A percentile compares a stretch with the other conserved stretches of the same genome.
phyloP scores from a whole-genome alignment of 37 sponge, comb jelly and placozoan genomes.

The Bolinopsis microptera region DNA sequence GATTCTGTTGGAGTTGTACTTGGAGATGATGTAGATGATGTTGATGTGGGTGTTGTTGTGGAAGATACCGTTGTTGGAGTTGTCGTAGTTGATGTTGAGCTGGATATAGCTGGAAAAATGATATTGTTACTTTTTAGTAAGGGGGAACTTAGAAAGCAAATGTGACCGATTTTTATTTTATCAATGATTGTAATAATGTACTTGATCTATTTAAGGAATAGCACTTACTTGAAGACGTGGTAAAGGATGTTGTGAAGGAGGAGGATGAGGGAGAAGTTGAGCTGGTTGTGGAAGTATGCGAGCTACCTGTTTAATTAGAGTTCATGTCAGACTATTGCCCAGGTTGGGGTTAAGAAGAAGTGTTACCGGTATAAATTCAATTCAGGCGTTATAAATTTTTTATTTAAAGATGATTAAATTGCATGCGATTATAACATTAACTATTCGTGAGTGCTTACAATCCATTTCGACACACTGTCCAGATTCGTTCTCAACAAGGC shows the following conservation, averaged over 20 bases:
- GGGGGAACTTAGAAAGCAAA: too few species aligned
- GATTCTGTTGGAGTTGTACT: neutral
- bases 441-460: slow-evolving; percentile 1
- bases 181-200: too few species aligned
- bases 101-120: slow-evolving; percentile 21
- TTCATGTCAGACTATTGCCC: neutral
- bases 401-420: too few species aligned
- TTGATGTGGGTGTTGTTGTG: neutral
- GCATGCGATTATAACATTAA: too few species aligned
- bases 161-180: too few species aligned
- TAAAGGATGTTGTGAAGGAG: slow-evolving; percentile 36
- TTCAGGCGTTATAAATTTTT: too few species aligned
- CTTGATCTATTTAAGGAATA: too few species aligned
- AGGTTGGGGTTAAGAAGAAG: too few species aligned
- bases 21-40: neutral
- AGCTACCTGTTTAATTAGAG: neutral
- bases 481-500: neutral
- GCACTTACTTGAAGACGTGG: slow-evolving; percentile 22
- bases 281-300: neutral
- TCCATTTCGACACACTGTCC: slow-evolving; percentile 43
- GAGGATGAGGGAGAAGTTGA: neutral
- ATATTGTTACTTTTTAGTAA: neutral
- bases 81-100: neutral
- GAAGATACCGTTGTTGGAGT: neutral
- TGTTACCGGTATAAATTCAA: too few species aligned